These are phyloP conservation scores for Melolontha melolontha DNA, from an alignment of 2,888 invertebrate genomes.

Conservation along the genomic window DNA sequence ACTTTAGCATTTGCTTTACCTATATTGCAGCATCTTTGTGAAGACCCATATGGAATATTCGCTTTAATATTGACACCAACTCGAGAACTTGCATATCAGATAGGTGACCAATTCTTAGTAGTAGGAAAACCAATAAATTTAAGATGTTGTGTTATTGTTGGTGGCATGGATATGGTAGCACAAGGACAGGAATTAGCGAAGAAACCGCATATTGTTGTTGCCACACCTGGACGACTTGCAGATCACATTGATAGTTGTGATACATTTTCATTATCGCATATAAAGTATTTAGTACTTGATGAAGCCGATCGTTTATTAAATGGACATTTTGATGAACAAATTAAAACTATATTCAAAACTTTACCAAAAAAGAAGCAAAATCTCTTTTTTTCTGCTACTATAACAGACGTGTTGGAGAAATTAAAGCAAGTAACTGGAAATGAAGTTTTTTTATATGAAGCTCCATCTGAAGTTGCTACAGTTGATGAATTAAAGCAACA, in stretches of 20 bases:
- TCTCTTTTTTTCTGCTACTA: conserved; percentile 94
- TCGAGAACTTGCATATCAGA: conserved; percentile 91
- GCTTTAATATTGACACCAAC: conserved; percentile 96
- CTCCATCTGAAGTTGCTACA: conserved; percentile 80
- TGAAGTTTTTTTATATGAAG: conserved; percentile 73
- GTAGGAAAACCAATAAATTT: conserved; percentile 90
- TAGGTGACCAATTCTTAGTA: conserved; percentile 94
- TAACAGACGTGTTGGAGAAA: conserved; percentile 84
- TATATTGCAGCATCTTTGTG: conserved; percentile 89
- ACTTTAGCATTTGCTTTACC: conserved; percentile 97
- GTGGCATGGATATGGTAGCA: conserved; percentile 91
- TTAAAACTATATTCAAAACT: conserved; percentile 81
- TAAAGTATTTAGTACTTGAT: conserved; percentile 92
- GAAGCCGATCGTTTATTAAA: conserved; percentile 92
- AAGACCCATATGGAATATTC: conserved; percentile 97
- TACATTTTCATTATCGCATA: conserved; percentile 81
- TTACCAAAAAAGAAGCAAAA: conserved; percentile 87
- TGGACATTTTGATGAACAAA: conserved; percentile 85
- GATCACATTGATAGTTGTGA: conserved; percentile 92
- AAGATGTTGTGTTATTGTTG: conserved; percentile 89
- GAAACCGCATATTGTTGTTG: conserved; percentile 93
- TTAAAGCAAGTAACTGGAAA: conserved; percentile 73
- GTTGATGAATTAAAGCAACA: conserved; percentile 91
- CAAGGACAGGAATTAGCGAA: conserved; percentile 87
- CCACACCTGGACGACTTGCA: conserved; percentile 94